Evolutionary conservation across 2,888 invertebrate genomes (phyloP).

Genomic region (Drosophila hamatofila): DNA sequence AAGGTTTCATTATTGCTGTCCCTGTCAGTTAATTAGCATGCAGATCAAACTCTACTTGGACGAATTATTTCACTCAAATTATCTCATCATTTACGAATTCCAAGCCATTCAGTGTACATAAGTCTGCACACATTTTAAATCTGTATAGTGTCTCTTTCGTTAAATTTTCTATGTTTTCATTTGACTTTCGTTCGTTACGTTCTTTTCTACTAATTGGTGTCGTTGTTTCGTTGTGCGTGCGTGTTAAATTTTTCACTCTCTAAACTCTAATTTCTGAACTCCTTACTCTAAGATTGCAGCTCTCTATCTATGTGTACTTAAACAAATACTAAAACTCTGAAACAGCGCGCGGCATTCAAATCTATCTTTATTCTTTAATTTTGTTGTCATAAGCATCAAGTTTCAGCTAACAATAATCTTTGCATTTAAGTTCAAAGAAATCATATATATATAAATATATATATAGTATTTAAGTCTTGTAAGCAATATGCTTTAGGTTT

Average conservation of each 20-base stretch:
- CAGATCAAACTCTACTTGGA: slow-evolving; percentile 5
- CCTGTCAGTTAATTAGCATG: slow-evolving; percentile 68
- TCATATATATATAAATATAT: slow-evolving; percentile 27
- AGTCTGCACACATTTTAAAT: slow-evolving; percentile 35
- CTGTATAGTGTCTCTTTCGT: slow-evolving; percentile 46
- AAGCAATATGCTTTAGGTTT: slow-evolving; percentile 55
- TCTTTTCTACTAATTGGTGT: slow-evolving; percentile 69
- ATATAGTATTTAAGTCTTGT: slow-evolving; percentile 56
- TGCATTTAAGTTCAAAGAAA: slow-evolving; percentile 65
- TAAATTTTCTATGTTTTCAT: slow-evolving; percentile 9
- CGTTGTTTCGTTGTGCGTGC: slow-evolving; percentile 73
- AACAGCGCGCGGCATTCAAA: slow-evolving; percentile 10
- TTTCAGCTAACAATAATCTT: slow-evolving; percentile 62
- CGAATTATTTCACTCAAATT: slow-evolving; percentile 10
- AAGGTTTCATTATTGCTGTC: slow-evolving; percentile 57
- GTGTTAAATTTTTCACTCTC: slow-evolving; percentile 80
- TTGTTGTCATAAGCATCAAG: slow-evolving; percentile 47
- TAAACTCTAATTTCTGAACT: slow-evolving; percentile 46
- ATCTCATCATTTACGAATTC: slow-evolving; percentile 7
- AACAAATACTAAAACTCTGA: slow-evolving; percentile 16
- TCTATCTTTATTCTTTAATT: slow-evolving; percentile 1
- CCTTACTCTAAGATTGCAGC: slow-evolving; percentile 36
- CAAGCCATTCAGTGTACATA: slow-evolving; percentile 48
- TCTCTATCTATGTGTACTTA: slow-evolving; percentile 51
- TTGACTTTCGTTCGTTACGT: slow-evolving; percentile 27